Evolutionary conservation across 2,113 vertebrate species (phyloP).

Genomic region (Mormyrus iriodes): DNA sequence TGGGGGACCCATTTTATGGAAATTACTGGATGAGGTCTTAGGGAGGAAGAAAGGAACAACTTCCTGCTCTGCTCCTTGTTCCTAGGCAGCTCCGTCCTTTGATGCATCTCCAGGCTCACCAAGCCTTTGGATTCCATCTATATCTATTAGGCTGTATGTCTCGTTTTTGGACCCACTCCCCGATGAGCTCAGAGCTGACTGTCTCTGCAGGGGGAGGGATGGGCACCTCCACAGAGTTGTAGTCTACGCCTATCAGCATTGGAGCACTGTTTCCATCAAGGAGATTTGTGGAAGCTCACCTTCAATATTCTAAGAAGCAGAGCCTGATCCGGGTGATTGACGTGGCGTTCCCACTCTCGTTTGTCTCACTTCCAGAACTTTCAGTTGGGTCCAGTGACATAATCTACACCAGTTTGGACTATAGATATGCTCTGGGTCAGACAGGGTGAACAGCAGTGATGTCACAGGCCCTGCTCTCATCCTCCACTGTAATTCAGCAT

Average conservation of each 20-base stretch:
- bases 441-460: neutral
- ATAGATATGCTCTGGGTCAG: neutral
- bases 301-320: neutral
- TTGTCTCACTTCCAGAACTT: neutral
- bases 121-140: neutral
- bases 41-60: neutral
- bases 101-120: neutral
- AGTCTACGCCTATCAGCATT: neutral
- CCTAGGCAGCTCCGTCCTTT: neutral
- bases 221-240: neutral
- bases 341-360: neutral
- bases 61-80: neutral
- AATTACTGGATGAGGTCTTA: neutral
- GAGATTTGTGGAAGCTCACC: neutral
- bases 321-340: neutral
- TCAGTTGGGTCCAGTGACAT: neutral
- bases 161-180: neutral
- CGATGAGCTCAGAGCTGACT: neutral
- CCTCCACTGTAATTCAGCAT: neutral
- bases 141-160: neutral
- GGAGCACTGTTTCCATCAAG: neutral
- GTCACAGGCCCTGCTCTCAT: neutral
- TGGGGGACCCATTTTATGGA: neutral
- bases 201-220: neutral
- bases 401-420: neutral